phyloP scores from a whole-genome alignment of 2,888 invertebrate genomes.

The Clostera curtula region DNA sequence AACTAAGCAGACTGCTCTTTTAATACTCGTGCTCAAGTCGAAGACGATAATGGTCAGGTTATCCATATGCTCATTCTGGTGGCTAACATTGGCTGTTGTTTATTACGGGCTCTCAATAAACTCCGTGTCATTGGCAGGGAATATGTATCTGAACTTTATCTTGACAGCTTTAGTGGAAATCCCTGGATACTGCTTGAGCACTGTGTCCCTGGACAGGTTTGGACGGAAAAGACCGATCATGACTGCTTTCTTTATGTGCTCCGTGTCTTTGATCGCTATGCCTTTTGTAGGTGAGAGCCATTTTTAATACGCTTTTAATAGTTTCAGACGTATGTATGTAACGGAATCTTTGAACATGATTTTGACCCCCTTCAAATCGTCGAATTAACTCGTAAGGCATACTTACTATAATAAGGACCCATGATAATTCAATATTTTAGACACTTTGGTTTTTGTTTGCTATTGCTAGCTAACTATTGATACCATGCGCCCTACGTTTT shows the following conservation, averaged over 20 bases:
- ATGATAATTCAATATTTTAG: too few species aligned
- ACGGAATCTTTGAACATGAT: too few species aligned
- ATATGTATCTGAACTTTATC: conserved; percentile 86
- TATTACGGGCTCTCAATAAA: conserved; percentile 88
- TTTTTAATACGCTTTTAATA: too few species aligned
- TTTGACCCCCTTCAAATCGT: too few species aligned
- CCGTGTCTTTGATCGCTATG: conserved; percentile 68
- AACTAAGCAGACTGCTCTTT: too few species aligned
- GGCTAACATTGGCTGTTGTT: conserved; percentile 85
- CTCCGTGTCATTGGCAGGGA: conserved; percentile 82
- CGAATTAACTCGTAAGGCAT: too few species aligned
- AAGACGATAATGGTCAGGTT: conserved; percentile 66
- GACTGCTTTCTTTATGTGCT: conserved; percentile 74
- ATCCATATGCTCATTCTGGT: conserved; percentile 82
- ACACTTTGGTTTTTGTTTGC: too few species aligned
- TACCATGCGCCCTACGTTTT: too few species aligned
- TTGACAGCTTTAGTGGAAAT: conserved; percentile 78
- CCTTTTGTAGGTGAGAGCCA: conserved; percentile 64
- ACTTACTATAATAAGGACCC: too few species aligned
- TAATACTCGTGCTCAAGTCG: conserved; percentile 69
- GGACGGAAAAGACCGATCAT: conserved; percentile 76
- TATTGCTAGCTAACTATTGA: too few species aligned
- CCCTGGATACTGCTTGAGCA: conserved; percentile 77
- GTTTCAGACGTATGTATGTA: too few species aligned
- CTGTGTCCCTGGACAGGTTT: conserved; percentile 71